Base-by-base conservation (phyloP, 2,113 vertebrate species). In the Datnioides undecimradiatus region DNA sequence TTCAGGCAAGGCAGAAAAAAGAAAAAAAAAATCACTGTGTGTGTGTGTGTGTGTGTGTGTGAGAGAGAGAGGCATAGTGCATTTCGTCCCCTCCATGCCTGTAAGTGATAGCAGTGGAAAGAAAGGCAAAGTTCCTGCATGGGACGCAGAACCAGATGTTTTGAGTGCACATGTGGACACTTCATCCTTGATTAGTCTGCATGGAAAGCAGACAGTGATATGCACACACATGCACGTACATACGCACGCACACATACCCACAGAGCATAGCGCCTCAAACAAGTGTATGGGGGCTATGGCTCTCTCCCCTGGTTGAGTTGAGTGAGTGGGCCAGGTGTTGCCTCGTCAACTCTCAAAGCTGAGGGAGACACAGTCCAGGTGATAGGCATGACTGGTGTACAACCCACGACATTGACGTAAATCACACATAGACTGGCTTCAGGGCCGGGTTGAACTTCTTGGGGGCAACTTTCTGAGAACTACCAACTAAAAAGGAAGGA, bases 71-170 rank as follows among this genome's bases (percentile, higher is more conserved):
- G 60, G 60, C 58, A 49, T 11, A 13, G 13, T 64, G 31, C 23
- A 66, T 23, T 52, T 71, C 49, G 27, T 51, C 43, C 38, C 38
- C 54, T 70, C 41, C 51, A 34, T 69, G 79, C 74, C 80, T 55
- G 77, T 84, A 88, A 88, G 76, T 79, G 76, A 89, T 87, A 79
- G 66, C 58, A 82, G 58, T 65, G 80, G 86, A 88, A 88, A 92
- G 57, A 88, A 86, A 87, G 65, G 80, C 65, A 13, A 57, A 87
- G 88, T 85, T 91, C 81, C 87, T 84, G 85, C 46, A 17, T 74
- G 57, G 12, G 60, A 88, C 76, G 12, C 52, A 87, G 86, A 90
- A 88, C 84, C 92, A 93, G 93, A 93, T 92, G 90, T 91, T 86
- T 76, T 19, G 51, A 76, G 78, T 10, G 65, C 88, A 90, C 87